Evolutionary conservation across 53 echinoderm and acorn worm genomes (phyloP).

Genomic region (Zoroaster sp.): DNA sequence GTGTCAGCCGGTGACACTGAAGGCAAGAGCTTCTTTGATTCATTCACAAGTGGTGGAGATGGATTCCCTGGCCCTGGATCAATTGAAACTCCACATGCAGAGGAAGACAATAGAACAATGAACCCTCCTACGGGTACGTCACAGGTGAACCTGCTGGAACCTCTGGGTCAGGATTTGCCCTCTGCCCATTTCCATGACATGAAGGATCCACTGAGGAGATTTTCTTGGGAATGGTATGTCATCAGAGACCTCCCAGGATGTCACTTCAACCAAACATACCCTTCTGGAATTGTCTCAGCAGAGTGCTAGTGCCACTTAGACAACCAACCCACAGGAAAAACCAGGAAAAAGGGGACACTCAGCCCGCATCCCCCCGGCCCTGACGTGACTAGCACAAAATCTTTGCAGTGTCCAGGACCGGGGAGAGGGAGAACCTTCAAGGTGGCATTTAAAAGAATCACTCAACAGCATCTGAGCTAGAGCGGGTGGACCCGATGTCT

Average conservation of each 20-base stretch:
- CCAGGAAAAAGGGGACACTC: not conserved
- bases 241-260: not conserved
- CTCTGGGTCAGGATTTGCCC: not conserved
- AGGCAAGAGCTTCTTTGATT: constrained; percentile 81
- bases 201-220: not conserved
- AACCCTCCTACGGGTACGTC: constrained; percentile 17
- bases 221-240: not conserved
- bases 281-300: not conserved
- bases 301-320: not conserved
- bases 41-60: constrained; percentile 68
- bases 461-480: not conserved
- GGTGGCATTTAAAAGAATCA: constrained; percentile 21
- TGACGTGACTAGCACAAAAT: constrained; percentile 18
- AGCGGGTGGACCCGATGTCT: not conserved
- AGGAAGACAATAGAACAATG: constrained; percentile 1
- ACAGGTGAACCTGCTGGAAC: not conserved
- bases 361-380: not conserved
- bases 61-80: constrained; percentile 47
- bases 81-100: not conserved
- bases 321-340: not conserved
- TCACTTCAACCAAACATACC: constrained; percentile 8
- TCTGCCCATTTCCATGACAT: not conserved
- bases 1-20: constrained; percentile 12
- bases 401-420: constrained; percentile 2
- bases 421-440: not conserved